Conservation (phyloP, 2,113 vertebrate genomes). For the Burhinus oedicnemus region DNA sequence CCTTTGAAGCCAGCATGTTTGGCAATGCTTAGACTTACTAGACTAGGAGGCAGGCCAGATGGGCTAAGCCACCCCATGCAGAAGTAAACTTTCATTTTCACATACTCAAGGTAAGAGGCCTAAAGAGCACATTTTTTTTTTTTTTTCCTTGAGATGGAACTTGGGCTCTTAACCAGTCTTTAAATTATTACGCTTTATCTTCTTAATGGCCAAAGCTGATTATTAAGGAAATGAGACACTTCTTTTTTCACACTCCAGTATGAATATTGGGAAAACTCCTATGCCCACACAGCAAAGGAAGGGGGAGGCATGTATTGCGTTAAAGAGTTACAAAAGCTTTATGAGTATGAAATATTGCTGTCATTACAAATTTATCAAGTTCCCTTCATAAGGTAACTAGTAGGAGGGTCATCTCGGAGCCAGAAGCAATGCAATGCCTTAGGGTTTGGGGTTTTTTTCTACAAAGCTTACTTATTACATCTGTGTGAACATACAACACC, state of each 20-base stretch:
- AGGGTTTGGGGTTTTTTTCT: neutral
- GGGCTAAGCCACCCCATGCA: neutral
- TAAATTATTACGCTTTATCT: neutral
- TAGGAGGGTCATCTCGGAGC: neutral
- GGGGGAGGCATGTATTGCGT: neutral
- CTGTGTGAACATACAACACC: neutral
- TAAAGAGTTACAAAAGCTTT: neutral
- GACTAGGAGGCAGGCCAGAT: neutral
- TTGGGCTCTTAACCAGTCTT: neutral
- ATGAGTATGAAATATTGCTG: neutral
- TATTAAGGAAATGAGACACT: neutral
- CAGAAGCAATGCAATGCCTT: neutral
- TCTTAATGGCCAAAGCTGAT: neutral
- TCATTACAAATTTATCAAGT: neutral
- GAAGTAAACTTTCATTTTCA: neutral
- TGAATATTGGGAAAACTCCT: neutral
- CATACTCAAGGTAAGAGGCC: neutral
- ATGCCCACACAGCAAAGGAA: neutral
- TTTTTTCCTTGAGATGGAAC: neutral
- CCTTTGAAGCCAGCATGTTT: neutral
- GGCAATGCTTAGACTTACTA: neutral
- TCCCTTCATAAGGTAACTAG: neutral
- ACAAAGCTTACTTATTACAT: neutral
- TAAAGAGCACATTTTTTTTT: neutral
- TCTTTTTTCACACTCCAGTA: neutral